A percentile compares a stretch with the other conserved stretches of the same genome.
Evolutionary conservation across 2,888 invertebrate species (phyloP).

Genomic region (Tethea ocularis): DNA sequence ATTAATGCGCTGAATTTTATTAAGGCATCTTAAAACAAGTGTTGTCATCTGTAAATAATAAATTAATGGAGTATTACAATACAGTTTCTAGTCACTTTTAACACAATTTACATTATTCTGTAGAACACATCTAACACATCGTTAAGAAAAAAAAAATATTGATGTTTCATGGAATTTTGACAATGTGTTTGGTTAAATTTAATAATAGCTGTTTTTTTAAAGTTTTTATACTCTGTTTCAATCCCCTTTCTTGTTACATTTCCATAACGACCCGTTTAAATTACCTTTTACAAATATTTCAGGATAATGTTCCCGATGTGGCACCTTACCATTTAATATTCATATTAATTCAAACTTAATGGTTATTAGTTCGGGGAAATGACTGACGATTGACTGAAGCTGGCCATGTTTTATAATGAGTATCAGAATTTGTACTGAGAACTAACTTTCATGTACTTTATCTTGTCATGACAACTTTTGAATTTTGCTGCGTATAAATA

Average conservation of each 20-base stretch:
- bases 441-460: too few species aligned
- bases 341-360: constrained; percentile 46
- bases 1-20: constrained; percentile 40
- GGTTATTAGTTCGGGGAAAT: constrained; percentile 35
- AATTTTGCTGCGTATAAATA: too few species aligned
- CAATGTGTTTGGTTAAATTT: too few species aligned
- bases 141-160: too few species aligned
- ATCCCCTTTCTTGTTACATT: constrained; percentile 24
- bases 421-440: not conserved
- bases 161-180: too few species aligned
- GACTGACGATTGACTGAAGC: constrained; percentile 7
- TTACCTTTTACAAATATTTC: constrained; percentile 45
- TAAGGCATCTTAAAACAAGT: constrained; percentile 27
- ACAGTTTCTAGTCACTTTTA: too few species aligned
- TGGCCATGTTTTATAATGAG: constrained; percentile 21
- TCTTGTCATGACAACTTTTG: too few species aligned
- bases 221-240: not conserved
- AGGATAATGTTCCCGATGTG: constrained; percentile 50
- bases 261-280: constrained; percentile 45
- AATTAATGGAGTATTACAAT: too few species aligned
- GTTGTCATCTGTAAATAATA: constrained; percentile 15
- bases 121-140: too few species aligned
- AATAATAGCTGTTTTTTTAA: not conserved
- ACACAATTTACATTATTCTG: too few species aligned
- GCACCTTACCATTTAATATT: constrained; percentile 43